Conservation (phyloP, 2,113 vertebrate genomes). For the Tamias sibiricus region DNA sequence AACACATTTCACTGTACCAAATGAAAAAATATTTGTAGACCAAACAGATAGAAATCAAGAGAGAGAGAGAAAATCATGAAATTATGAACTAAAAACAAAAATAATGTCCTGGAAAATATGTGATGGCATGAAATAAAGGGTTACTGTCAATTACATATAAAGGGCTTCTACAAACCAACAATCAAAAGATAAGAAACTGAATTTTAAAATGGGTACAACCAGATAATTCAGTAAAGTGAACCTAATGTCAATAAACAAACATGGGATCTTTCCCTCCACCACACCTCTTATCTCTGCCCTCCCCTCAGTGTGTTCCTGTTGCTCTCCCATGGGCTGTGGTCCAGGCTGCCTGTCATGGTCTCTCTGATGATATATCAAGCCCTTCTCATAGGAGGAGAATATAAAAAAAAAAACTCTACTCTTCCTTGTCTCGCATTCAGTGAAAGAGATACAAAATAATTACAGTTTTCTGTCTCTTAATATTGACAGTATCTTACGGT, state of each 20-base stretch:
- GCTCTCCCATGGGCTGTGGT: not conserved
- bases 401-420: not conserved
- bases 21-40: not conserved
- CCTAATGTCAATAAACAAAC: not conserved
- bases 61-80: not conserved
- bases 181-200: not conserved
- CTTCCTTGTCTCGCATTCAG: not conserved
- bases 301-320: not conserved
- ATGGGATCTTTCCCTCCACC: not conserved
- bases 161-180: not conserved
- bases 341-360: not conserved
- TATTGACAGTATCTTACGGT: not conserved
- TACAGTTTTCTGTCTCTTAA: not conserved
- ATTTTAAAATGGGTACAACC: not conserved
- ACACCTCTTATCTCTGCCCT: too few relatives aligned
- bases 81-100: not conserved
- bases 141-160: not conserved
- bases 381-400: not conserved
- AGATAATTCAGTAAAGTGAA: not conserved
- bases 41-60: not conserved
- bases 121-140: not conserved
- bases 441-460: not conserved
- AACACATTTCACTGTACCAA: not conserved
- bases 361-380: not conserved
- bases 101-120: not conserved